Evolutionary conservation across 2,888 invertebrate species (phyloP).

Genomic region (Archips xylosteana): DNA sequence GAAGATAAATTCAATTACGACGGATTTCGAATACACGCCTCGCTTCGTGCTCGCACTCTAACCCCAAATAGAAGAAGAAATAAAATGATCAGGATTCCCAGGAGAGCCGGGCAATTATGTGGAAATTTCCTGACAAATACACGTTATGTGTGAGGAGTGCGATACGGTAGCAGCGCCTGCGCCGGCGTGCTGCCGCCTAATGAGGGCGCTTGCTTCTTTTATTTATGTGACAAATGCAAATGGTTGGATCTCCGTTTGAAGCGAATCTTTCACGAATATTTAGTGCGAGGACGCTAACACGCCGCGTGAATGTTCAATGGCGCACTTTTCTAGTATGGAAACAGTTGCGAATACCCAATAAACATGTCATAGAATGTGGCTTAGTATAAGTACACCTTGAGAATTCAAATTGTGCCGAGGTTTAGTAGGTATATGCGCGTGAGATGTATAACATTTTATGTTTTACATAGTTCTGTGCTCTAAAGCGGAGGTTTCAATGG

Average conservation of each 20-base stretch:
- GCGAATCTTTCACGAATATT: conserved; percentile 75
- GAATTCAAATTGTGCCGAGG: conserved; percentile 49
- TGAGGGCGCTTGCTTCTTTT: conserved; percentile 78
- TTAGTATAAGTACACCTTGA: conserved; percentile 48
- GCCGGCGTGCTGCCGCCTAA: conserved; percentile 66
- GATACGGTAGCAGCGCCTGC: conserved; percentile 57
- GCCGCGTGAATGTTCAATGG: conserved; percentile 68
- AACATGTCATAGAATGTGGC: conserved; percentile 61
- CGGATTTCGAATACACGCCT: conserved; percentile 48
- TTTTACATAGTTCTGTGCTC: conserved; percentile 24
- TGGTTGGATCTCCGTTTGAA: conserved; percentile 59
- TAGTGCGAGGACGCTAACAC: conserved; percentile 66
- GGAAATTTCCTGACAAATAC: conserved; percentile 71
- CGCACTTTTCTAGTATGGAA: conserved; percentile 63
- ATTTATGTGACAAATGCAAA: conserved; percentile 82
- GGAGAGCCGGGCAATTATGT: conserved; percentile 66
- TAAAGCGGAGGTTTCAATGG: conserved; percentile 1
- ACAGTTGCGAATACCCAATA: conserved; percentile 60
- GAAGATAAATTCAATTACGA: conserved; percentile 51
- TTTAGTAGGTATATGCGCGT: conserved; percentile 44
- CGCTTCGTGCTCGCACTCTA: conserved; percentile 65
- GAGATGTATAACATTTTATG: conserved; percentile 49
- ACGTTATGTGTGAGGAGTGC: conserved; percentile 64
- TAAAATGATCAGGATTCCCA: conserved; percentile 62
- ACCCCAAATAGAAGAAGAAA: conserved; percentile 62